Percentiles rank a stretch among this genome's conserved stretches.
Evolutionary conservation across 1,140 invertebrate genomes (phyloP).

Genomic region (Parasteatoda tepidariorum): DNA sequence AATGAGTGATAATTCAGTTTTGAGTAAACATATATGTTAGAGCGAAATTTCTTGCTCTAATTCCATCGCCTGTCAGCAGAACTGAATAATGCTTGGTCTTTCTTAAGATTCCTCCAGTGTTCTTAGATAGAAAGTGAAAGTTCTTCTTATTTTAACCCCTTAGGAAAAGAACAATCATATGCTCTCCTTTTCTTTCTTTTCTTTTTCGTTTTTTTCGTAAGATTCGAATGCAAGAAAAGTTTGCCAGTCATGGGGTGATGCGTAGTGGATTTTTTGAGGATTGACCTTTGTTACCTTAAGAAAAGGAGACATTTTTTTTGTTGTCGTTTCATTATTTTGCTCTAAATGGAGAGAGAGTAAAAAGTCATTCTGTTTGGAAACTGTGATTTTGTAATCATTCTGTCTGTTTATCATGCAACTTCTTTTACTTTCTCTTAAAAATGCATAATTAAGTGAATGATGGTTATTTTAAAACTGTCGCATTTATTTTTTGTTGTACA

Average conservation of each 20-base stretch:
- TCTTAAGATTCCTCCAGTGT: conserved; percentile 28
- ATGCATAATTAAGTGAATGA: no score
- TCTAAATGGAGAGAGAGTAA: conserved; percentile 6
- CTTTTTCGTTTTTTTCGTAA: not conserved
- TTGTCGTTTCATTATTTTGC: not conserved
- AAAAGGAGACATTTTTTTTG: conserved; percentile 40
- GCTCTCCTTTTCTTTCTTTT: not conserved
- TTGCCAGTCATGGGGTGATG: not conserved
- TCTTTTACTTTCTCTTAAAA: no score
- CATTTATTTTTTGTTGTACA: no score
- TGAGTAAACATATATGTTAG: conserved; percentile 22
- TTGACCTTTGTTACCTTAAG: conserved; percentile 36
- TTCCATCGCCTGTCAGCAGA: conserved; percentile 33
- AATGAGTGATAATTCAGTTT: conserved; percentile 38
- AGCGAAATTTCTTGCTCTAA: conserved; percentile 44
- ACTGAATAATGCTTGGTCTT: conserved; percentile 26
- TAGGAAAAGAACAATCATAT: conserved; percentile 19
- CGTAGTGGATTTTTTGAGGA: conserved; percentile 19
- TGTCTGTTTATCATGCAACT: no score
- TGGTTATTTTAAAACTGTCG: no score
- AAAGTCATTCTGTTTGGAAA: conserved; percentile 22
- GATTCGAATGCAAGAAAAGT: conserved; percentile 4
- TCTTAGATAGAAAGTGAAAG: conserved; percentile 12
- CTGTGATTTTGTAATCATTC: conserved; percentile 33
- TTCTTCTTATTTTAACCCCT: not conserved